Evolutionary conservation across 2,797 vertebrate species (phyloP), one percentile per base, ranked within the genome.

Genomic region (Enteromius radiatus): DNA sequence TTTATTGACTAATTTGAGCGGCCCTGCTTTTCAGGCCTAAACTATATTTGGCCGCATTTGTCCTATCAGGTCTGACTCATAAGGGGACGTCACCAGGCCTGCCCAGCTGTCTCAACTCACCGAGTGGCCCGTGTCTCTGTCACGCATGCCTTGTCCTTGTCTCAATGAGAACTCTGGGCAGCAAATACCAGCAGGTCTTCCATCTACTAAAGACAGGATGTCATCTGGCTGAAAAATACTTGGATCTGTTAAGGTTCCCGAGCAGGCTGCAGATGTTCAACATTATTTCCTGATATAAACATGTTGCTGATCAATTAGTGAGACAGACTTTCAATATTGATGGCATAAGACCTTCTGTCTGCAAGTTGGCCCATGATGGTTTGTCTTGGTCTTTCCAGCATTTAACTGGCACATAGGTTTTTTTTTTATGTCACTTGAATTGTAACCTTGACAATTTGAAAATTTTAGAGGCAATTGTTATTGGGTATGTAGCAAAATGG

Each of bases 301-400:
- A 43, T 78, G 80, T 86, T 84, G 83, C 68, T 74, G 83, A 88
- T 87, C 84, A 87, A 88, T 88, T 86, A 87, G 80, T 65, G 31
- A 64, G 84, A 83, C 80, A 64, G 71, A 75, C 47, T 65, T 88
- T 80, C 75, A 78, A 86, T 87, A 78, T 47, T 78, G 73, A 84
- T 75, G 73, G 84, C 81, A 78, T 76, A 85, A 83, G 45, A 87
- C 86, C 80, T 87, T 68, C 64, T 31, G 6, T 17, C 9, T 12
- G 52, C 54, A 80, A 74, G 81, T 84, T 85, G 31, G 49, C 43
- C 33, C 15, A 68, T 52, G 33, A 79, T 47, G 15, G 31, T 68
- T 68, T 78, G 63, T 17, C 41, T 74, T 49, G 41, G 36, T 11
- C 38, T 12, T 59, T 33, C 36, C 61, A 67, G 26, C 31, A 38